phyloP scores from a whole-genome alignment of 2,888 invertebrate species.

The Eupelmus urozonus region DNA sequence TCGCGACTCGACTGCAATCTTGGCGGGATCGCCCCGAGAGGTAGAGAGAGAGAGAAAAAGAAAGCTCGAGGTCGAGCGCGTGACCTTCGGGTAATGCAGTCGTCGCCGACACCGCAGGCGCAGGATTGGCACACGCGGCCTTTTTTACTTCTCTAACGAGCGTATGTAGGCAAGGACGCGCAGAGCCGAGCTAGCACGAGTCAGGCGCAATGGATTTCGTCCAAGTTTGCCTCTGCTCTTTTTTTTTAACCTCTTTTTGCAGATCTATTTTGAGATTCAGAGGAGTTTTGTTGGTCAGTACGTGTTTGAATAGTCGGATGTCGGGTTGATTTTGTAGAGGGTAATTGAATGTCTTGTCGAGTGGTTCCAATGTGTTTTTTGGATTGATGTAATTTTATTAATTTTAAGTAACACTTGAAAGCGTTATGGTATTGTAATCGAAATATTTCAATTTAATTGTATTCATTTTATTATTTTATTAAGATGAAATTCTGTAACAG shows the following conservation, averaged over 20 bases:
- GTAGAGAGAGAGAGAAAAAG: slow-evolving; percentile 3
- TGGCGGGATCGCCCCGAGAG: slow-evolving; percentile 57
- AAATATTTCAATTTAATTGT: too few relatives aligned
- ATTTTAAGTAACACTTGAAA: too few relatives aligned
- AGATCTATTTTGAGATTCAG: neutral
- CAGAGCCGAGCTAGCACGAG: slow-evolving; percentile 29
- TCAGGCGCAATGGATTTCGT: slow-evolving; percentile 42
- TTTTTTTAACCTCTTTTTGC: neutral
- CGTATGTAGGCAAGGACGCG: slow-evolving; percentile 42
- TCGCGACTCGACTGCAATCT: slow-evolving; percentile 60
- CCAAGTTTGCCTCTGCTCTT: slow-evolving; percentile 38
- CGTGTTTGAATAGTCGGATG: too few relatives aligned
- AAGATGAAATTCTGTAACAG: too few relatives aligned
- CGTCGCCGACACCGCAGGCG: slow-evolving; percentile 10
- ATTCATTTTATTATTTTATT: too few relatives aligned
- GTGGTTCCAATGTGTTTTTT: too few relatives aligned
- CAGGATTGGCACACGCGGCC: slow-evolving; percentile 39
- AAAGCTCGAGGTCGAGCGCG: slow-evolving; percentile 46
- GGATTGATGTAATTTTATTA: too few relatives aligned
- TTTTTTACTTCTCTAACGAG: slow-evolving; percentile 53
- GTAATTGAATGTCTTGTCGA: too few relatives aligned
- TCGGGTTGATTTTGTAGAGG: too few relatives aligned
- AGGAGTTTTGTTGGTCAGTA: neutral
- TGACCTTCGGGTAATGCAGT: slow-evolving; percentile 59
- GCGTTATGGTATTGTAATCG: too few relatives aligned